phyloP scores from a whole-genome alignment of 2,113 vertebrate species.

The Dendrocopos noguchii region DNA sequence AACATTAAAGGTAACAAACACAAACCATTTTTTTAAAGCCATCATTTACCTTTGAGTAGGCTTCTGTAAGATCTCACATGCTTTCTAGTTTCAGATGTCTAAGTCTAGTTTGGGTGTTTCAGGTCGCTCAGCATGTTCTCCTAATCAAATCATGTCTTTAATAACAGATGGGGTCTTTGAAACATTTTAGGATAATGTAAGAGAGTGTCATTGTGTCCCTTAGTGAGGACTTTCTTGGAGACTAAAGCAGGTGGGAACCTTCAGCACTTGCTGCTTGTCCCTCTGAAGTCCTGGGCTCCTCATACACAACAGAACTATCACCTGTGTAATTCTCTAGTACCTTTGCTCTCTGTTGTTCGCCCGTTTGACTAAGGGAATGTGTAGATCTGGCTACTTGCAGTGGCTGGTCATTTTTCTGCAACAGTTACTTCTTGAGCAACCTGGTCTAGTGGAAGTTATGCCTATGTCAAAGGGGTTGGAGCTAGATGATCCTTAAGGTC shows the following conservation, averaged over 20 bases:
- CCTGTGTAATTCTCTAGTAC: not conserved
- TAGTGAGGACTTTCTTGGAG: not conserved
- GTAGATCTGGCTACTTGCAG: not conserved
- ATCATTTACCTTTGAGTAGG: not conserved
- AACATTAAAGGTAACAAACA: slow-evolving; percentile 82
- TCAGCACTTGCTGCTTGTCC: not conserved
- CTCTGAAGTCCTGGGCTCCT: not conserved
- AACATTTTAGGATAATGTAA: not conserved
- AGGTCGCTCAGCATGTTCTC: not conserved
- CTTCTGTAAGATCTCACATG: not conserved
- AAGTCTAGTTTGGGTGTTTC: not conserved
- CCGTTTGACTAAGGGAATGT: not conserved
- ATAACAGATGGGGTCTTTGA: not conserved
- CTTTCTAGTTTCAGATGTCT: not conserved
- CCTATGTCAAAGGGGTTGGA: no score
- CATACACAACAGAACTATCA: not conserved
- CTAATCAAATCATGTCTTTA: not conserved
- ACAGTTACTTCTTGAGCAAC: not conserved
- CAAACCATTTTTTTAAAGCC: not conserved
- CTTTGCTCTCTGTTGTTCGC: not conserved
- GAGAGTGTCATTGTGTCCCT: not conserved
- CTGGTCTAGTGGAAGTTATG: no score
- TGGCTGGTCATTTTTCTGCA: not conserved
- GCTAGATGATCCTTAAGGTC: no score
- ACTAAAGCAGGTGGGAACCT: not conserved